Percentiles rank a stretch among this genome's conserved stretches.
phyloP scores from a whole-genome alignment of 2,888 invertebrate genomes.

The Eilema griseolum region DNA sequence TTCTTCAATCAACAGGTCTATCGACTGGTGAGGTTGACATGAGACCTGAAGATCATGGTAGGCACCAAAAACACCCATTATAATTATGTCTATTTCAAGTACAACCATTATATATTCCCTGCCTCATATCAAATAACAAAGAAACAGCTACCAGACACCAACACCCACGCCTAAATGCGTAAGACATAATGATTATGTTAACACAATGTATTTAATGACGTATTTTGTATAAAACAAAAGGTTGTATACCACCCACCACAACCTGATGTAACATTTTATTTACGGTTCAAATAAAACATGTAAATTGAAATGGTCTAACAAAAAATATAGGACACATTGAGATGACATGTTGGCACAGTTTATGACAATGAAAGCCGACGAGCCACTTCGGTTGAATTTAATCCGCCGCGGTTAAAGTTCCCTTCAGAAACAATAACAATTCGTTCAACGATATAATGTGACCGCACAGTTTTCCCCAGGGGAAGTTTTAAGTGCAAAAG shows the following conservation, averaged over 20 bases:
- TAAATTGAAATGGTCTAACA: slow-evolving; percentile 46
- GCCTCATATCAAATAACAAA: background rate
- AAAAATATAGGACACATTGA: slow-evolving; percentile 49
- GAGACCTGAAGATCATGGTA: too few relatives aligned
- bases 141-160: background rate
- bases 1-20: too few relatives aligned
- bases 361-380: slow-evolving; percentile 57
- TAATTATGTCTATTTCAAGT: background rate
- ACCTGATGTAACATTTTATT: slow-evolving; percentile 34
- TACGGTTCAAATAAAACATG: slow-evolving; percentile 35
- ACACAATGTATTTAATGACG: background rate
- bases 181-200: background rate
- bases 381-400: slow-evolving; percentile 67
- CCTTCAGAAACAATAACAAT: slow-evolving; percentile 79
- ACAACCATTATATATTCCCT: background rate
- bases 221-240: slow-evolving; percentile 4
- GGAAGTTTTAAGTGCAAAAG: slow-evolving; percentile 79
- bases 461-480: slow-evolving; percentile 69
- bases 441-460: slow-evolving; percentile 75
- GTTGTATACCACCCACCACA: background rate
- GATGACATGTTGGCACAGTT: slow-evolving; percentile 57
- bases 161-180: background rate
- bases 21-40: too few relatives aligned
- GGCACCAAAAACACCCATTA: background rate
- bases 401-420: slow-evolving; percentile 71